A percentile compares a stretch with the other conserved stretches of the same genome.
Evolutionary conservation across 2,888 invertebrate genomes (phyloP).

Genomic region (Onchidella celtica): DNA sequence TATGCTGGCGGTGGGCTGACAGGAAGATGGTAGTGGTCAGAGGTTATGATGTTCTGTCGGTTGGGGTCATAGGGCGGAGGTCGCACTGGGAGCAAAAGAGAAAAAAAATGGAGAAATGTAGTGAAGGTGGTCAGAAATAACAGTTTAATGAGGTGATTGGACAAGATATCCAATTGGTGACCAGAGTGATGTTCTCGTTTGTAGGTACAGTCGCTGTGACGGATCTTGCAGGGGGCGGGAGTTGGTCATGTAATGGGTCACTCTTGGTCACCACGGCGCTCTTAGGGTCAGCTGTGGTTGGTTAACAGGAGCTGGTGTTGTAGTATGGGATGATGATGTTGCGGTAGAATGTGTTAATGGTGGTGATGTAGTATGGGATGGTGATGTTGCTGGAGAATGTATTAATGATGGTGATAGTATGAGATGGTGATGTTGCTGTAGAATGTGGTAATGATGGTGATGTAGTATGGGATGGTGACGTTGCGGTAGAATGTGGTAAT

Average conservation of each 20-base stretch:
- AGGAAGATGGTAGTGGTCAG: not conserved
- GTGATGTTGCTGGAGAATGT: not conserved
- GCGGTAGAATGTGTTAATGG: not conserved
- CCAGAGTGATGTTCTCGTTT: no score
- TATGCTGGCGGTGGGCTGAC: slow-evolving; percentile 38
- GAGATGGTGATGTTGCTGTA: not conserved
- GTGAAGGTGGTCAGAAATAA: not conserved
- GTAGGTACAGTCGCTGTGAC: no score
- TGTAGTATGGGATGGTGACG: not conserved
- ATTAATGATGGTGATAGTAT: not conserved
- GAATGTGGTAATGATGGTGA: not conserved
- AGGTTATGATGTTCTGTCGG: not conserved
- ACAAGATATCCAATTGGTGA: no score
- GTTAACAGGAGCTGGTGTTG: no score
- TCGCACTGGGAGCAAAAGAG: not conserved
- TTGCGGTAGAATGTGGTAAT: no score
- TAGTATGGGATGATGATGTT: no score
- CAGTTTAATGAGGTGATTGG: no score
- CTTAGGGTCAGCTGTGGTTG: no score
- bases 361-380: not conserved
- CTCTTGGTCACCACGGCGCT: no score
- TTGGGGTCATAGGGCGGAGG: slow-evolving; percentile 36
- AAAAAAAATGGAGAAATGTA: not conserved
- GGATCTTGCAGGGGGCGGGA: no score
- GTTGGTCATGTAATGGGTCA: no score